These are phyloP conservation scores for Rhagium mordax DNA, from an alignment of 2,888 invertebrate species.

Conservation along the genomic window DNA sequence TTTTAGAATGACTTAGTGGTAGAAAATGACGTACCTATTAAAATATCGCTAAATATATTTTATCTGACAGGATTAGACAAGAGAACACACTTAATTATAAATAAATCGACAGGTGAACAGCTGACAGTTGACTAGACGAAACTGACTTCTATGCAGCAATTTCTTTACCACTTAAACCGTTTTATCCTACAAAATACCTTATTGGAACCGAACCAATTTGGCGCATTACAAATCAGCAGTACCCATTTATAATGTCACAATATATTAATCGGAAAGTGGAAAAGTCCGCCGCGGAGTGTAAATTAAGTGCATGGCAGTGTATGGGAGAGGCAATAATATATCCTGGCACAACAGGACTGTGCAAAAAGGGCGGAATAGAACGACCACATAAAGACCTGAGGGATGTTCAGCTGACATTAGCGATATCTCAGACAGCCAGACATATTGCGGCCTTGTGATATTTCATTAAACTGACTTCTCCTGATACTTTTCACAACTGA, in stretches of 20 bases:
- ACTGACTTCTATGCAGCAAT: too few relatives aligned
- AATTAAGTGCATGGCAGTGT: conserved; percentile 2
- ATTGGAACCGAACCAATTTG: too few relatives aligned
- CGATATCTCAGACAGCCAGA: conserved; percentile 44
- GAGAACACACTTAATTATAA: too few relatives aligned
- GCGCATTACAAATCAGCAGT: background rate
- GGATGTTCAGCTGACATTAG: conserved; percentile 30
- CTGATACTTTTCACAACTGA: conserved; percentile 39
- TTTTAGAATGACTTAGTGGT: too few relatives aligned
- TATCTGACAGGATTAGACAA: too few relatives aligned
- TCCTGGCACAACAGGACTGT: background rate
- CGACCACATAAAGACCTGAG: conserved; percentile 29
- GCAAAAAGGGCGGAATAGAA: conserved; percentile 24
- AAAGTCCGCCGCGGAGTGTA: background rate
- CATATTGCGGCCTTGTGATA: conserved; percentile 53
- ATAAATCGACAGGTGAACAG: too few relatives aligned
- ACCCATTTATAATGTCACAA: background rate
- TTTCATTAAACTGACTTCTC: conserved; percentile 50
- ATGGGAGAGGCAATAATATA: conserved; percentile 1
- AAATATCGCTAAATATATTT: too few relatives aligned
- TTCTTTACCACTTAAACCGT: too few relatives aligned
- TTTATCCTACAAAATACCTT: too few relatives aligned
- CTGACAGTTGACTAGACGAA: too few relatives aligned
- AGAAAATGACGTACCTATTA: too few relatives aligned
- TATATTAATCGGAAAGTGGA: background rate